Evolutionary conservation across 2,888 invertebrate genomes (phyloP).

Genomic region (Abrostola tripartita): DNA sequence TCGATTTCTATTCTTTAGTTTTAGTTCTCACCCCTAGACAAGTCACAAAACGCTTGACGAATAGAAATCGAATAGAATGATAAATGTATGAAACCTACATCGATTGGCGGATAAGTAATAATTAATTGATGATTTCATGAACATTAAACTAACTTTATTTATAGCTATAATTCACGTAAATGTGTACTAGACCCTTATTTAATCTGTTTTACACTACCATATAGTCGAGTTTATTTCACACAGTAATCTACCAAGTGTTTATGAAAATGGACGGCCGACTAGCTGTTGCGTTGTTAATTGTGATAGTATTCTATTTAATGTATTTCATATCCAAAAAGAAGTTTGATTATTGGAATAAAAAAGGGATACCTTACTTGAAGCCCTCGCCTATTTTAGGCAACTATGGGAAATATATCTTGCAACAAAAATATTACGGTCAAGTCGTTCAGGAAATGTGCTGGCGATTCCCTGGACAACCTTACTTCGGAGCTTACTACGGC

Average conservation of each 20-base stretch:
- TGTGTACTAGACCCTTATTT: too few relatives aligned
- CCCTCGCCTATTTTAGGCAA: constrained; percentile 68
- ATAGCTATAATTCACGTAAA: too few relatives aligned
- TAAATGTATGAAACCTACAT: too few relatives aligned
- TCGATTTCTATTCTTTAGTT: too few relatives aligned
- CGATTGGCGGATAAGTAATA: too few relatives aligned
- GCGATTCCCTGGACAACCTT: constrained; percentile 63
- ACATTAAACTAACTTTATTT: too few relatives aligned
- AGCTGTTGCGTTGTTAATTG: constrained; percentile 18
- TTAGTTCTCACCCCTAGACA: too few relatives aligned
- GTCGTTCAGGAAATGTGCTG: constrained; percentile 61
- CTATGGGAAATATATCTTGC: constrained; percentile 62
- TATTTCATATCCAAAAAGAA: constrained; percentile 40
- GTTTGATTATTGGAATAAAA: constrained; percentile 66
- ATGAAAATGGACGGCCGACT: constrained; percentile 33
- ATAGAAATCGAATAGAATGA: too few relatives aligned
- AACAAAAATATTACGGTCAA: constrained; percentile 53
- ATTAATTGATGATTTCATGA: too few relatives aligned
- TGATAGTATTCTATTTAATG: constrained; percentile 29
- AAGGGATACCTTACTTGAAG: constrained; percentile 60
- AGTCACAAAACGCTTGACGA: too few relatives aligned
- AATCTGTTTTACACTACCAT: too few relatives aligned
- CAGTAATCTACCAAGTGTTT: constrained; percentile 9
- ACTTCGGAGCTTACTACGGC: constrained; percentile 70
- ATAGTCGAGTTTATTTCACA: neutral